Evolutionary conservation across 2,113 vertebrate species (phyloP), one percentile per base, ranked within the genome.

Genomic region (Misgurnus mizolepis): DNA sequence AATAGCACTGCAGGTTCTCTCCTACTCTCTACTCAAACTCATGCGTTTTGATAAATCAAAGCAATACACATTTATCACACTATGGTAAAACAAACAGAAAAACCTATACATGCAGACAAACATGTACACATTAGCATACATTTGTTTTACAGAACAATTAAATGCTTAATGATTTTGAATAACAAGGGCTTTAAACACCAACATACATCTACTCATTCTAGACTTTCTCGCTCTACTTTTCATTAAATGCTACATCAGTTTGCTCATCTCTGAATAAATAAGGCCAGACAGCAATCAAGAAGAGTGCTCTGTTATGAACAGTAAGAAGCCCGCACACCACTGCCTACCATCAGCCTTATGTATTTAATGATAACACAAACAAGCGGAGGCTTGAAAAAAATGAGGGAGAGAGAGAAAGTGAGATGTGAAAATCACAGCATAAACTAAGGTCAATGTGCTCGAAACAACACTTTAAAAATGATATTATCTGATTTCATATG

Each of bases 221-320:
- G 14, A 4, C 39, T 14, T 79, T 81, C 80, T 84, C 41, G 40
- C 17, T 58, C 17, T 34, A 27, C 74, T 83, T 88, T 82, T 76
- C 76, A 85, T 84, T 83, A 85, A 88, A 86, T 87, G 79, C 82
- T 67, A 71, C 80, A 67, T 80, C 61, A 73, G 79, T 70, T 79
- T 72, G 70, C 45, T 78, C 74, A 49, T 18, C 10, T 34, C 41
- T 47, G 45, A 76, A 86, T 87, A 85, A 85, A 84, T 85, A 84
- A 88, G 85, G 86, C 86, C 86, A 89, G 85, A 83, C 64, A 80
- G 89, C 90, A 91, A 91, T 92, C 91, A 90, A 79, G 4, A 58
- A 89, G 89, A 92, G 92, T 91, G 88, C 87, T 88, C 86, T 85
- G 85, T 89, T 11, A 85, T 87, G 82, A 82, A 87, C 82, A 78